Base-by-base conservation (phyloP, 2,113 vertebrate genomes). In the Gadus macrocephalus region DNA sequence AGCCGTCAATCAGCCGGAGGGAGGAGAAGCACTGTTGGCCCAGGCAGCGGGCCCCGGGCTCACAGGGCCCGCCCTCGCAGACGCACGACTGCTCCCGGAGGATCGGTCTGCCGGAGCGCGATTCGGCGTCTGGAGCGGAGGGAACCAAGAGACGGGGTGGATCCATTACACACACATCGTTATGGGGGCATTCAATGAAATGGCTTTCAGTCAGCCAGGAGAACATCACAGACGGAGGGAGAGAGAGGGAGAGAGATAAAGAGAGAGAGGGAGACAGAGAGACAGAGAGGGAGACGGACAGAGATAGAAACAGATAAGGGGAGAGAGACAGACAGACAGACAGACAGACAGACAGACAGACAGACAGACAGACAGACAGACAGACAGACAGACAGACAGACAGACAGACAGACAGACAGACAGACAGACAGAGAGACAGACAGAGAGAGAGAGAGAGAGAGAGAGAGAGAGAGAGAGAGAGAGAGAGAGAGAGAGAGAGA, bases 1-100 rank as follows among this genome's bases (percentile, higher is more conserved):
- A 81, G 42, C 95, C 95, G 0, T 95, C 94, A 0, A 92, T 95
- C 77, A 95, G 89, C 83, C 90, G 94, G 70, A 98, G 86, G 1
- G 95, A 96, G 2, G 95, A 93, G 62, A 98, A 99, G 80, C 97
- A 99, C 5, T 96, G 95, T 85, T 98, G 95, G 71, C 97, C 97
- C 5, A 90, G 79, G 83, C 97, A 99, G 3, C 90, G 94, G 16
- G 90, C 90, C 56, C 90, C 91, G 1, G 76, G 91, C 68, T 90
- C 92, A 12, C 97, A 99, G 76, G 86, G 91, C 3, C 88, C 91
- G 71, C 95, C 95, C 73, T 96, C 95, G 49, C 96, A 98, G 74
- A 93, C 94, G 55, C 97, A 99, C 19, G 94, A 90, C 59, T 96
- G 96, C 59, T 91, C 91, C 4, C 86, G 83, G 70, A 89, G 87